Conservation (phyloP, 53 echinoderm and acorn worm genomes). For the Zoroaster sp. region DNA sequence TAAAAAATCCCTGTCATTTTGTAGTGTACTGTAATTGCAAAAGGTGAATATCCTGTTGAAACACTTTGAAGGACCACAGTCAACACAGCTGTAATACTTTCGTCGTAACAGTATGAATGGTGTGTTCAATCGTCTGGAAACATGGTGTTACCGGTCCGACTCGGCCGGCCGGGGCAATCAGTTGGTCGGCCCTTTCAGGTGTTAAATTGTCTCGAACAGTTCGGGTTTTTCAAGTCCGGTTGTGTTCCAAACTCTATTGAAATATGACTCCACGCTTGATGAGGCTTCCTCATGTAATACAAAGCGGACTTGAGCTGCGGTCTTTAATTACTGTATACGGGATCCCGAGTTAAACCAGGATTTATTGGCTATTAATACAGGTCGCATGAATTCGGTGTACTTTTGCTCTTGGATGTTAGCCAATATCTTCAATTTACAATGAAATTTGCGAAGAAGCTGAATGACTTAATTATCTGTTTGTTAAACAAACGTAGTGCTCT, state of each 20-base stretch:
- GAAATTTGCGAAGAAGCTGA: too few species aligned
- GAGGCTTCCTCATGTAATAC: background rate
- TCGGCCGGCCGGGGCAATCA: constrained; percentile 9
- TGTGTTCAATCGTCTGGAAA: constrained; percentile 10
- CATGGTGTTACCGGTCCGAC: background rate
- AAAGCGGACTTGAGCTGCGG: background rate
- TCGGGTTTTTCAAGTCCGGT: background rate
- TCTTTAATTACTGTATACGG: constrained; percentile 7
- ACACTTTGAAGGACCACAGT: background rate
- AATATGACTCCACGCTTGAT: constrained; percentile 11
- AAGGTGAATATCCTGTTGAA: constrained; percentile 20
- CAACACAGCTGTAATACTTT: background rate
- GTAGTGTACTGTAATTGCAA: too few species aligned
- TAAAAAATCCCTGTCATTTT: too few species aligned
- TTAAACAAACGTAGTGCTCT: too few species aligned
- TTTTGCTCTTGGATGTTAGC: background rate
- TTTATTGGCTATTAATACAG: background rate
- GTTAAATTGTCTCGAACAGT: constrained; percentile 38
- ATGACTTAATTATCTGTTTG: too few species aligned
- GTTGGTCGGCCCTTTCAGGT: constrained; percentile 10
- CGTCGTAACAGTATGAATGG: background rate
- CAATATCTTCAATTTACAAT: background rate
- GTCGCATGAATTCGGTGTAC: background rate
- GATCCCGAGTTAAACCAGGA: background rate
- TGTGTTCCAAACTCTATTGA: constrained; percentile 10